Base-by-base conservation (phyloP, 2,797 vertebrate genomes). In the Tragopan temminckii region DNA sequence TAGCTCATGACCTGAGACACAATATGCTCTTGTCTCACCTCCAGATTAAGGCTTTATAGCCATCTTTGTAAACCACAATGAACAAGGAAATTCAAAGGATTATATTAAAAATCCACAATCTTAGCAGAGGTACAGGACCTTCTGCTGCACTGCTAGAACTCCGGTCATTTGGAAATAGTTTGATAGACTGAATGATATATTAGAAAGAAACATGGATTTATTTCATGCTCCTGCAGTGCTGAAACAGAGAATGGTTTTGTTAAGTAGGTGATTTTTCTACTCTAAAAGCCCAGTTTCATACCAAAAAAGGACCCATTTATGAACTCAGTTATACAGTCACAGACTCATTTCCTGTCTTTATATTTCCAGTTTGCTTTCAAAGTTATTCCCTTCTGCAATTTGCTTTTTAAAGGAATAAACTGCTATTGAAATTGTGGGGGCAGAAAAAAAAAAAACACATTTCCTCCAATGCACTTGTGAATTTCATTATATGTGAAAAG, bases 261-360 rank as follows among this genome's bases (percentile, higher is more conserved):
- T 96, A 96, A 97, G 94, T 96, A 95, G 95, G 94, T 96, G 93
- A 94, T 93, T 94, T 96, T 93, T 87, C 92, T 97, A 93, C 92
- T 96, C 93, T 96, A 95, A 96, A 94, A 95, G 86, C 94, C 92
- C 93, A 96, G 95, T 94, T 95, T 96, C 95, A 97, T 97, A 95
- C 63, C 93, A 95, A 96, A 96, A 94, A 94, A 93, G 76, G 85
- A 91, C 55, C 88, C 94, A 95, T 96, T 97, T 96, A 97, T 96
- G 95, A 96, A 96, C 93, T 94, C 89, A 87, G 93, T 88, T 93
- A 95, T 97, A 92, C 86, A 96, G 95, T 92, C 93, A 94, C 94
- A 97, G 88, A 96, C 93, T 97, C 94, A 97, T 97, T 97, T 97
- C 96, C 96, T 97, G 95, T 96, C 96, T 94, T 96, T 96, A 96